Conservation (phyloP, 2,888 invertebrate species). For the Gandaritis pyraliata region DNA sequence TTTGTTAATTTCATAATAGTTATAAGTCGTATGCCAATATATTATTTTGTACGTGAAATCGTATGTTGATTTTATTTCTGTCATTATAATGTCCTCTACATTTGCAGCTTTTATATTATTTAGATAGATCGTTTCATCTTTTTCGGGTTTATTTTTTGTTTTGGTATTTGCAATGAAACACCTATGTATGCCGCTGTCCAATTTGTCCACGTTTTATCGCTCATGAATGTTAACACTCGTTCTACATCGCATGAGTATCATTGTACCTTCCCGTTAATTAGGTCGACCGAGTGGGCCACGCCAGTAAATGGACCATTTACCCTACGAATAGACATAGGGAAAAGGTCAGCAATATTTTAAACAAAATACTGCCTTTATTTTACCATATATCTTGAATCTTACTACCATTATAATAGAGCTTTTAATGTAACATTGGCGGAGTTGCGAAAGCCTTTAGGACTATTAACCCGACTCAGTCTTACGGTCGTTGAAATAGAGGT, state of each 20-base stretch:
- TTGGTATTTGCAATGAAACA: slow-evolving; percentile 23
- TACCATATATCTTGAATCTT: slow-evolving; percentile 25
- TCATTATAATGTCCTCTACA: slow-evolving; percentile 15
- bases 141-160: slow-evolving; percentile 8
- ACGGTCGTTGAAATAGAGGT: slow-evolving; percentile 36
- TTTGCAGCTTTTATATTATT: slow-evolving; percentile 10
- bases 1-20: slow-evolving; percentile 43
- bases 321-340: slow-evolving; percentile 38
- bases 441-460: slow-evolving; percentile 25
- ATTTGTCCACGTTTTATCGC: slow-evolving; percentile 45
- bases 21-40: slow-evolving; percentile 40
- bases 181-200: slow-evolving; percentile 37
- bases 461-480: slow-evolving; percentile 24
- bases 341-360: slow-evolving; percentile 43
- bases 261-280: slow-evolving; percentile 44
- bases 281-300: slow-evolving; percentile 38
- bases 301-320: slow-evolving; percentile 36
- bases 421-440: slow-evolving; percentile 20
- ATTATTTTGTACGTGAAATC: slow-evolving; percentile 33
- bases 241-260: slow-evolving; percentile 35
- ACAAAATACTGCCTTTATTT: slow-evolving; percentile 36
- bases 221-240: slow-evolving; percentile 44
- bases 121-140: background rate
- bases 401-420: slow-evolving; percentile 24
- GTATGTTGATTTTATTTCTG: slow-evolving; percentile 24